These are phyloP conservation scores for Ageneiosus marmoratus DNA, from an alignment of 2,113 vertebrate species.

Conservation along the genomic window DNA sequence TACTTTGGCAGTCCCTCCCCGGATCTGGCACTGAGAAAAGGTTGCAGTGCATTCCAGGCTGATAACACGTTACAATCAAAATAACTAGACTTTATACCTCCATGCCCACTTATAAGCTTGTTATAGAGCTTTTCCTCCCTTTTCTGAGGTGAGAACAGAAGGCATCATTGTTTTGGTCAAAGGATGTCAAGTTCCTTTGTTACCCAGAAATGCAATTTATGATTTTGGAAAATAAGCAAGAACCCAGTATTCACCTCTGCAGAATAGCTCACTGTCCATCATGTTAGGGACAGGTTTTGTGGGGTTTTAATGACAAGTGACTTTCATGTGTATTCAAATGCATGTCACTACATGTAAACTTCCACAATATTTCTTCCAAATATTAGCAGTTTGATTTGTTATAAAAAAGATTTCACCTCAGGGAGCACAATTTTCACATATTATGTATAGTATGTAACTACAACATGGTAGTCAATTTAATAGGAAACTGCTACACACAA, in stretches of 20 bases:
- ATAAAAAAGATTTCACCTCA: constrained; percentile 65
- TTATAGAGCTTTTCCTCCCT: constrained; percentile 49
- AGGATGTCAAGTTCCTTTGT: constrained; percentile 39
- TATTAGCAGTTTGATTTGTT: constrained; percentile 69
- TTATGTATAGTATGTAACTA: constrained; percentile 31
- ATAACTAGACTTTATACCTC: constrained; percentile 52
- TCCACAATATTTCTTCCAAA: constrained; percentile 68
- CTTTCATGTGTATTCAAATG: constrained; percentile 67
- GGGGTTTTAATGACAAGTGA: constrained; percentile 54
- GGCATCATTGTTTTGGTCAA: constrained; percentile 29
- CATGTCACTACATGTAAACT: constrained; percentile 73
- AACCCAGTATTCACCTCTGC: not conserved
- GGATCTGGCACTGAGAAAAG: constrained; percentile 44
- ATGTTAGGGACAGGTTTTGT: constrained; percentile 20
- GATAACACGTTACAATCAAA: constrained; percentile 52
- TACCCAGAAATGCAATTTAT: constrained; percentile 22
- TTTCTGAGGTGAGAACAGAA: constrained; percentile 36
- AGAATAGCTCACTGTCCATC: constrained; percentile 24
- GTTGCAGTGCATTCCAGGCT: constrained; percentile 48
- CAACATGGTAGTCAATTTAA: constrained; percentile 32
- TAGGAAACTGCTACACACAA: constrained; percentile 9
- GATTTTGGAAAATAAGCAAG: constrained; percentile 6
- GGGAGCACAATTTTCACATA: constrained; percentile 49
- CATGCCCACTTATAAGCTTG: constrained; percentile 54
- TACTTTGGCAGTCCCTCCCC: constrained; percentile 45